Conservation (phyloP, 92 coral and sea anemone genomes). For the Paragorgia papillata region DNA sequence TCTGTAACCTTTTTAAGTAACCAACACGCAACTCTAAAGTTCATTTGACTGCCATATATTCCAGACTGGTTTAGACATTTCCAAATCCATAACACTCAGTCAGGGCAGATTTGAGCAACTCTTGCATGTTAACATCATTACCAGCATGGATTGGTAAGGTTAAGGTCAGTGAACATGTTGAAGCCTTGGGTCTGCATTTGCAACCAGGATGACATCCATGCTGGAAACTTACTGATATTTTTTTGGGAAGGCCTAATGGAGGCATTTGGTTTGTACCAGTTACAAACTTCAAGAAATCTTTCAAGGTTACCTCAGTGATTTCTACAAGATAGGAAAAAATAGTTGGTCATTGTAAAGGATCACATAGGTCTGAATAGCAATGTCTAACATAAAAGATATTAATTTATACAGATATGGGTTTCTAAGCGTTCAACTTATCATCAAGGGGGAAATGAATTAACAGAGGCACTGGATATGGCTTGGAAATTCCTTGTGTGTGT, state of each 20-base stretch:
- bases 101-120: conserved; percentile 34
- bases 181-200: too few species aligned
- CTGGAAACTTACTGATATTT: conserved; percentile 28
- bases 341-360: not conserved
- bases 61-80: not conserved
- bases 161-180: conserved; percentile 21
- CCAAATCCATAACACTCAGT: conserved; percentile 46
- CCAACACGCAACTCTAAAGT: too few species aligned
- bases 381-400: too few species aligned
- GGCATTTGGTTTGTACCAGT: conserved; percentile 23
- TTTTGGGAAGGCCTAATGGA: conserved; percentile 23
- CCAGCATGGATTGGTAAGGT: conserved; percentile 36
- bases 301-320: conserved; percentile 14
- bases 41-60: too few species aligned
- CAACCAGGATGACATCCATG: conserved; percentile 41
- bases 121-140: conserved; percentile 28
- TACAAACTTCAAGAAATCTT: conserved; percentile 27
- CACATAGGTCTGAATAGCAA: too few species aligned
- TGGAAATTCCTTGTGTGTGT: too few species aligned
- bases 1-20: too few species aligned
- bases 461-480: too few species aligned
- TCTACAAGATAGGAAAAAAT: not conserved
- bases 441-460: too few species aligned
- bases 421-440: too few species aligned
- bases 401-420: too few species aligned